Conservation (phyloP, 1,140 invertebrate species). For the Tetragnatha versicolor region DNA sequence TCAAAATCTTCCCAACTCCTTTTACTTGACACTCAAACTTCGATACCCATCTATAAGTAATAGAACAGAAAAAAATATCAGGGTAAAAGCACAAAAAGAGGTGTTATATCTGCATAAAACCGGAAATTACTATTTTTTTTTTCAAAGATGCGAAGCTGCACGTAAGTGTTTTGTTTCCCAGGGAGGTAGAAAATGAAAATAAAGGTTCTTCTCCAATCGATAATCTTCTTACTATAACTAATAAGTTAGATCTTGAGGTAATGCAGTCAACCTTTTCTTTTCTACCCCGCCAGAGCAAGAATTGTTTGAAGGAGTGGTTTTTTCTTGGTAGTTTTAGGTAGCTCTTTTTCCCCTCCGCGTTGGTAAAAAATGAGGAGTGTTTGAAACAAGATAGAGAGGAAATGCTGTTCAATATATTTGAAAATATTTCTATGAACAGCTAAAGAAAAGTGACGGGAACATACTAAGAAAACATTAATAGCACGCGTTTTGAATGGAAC, state of each 20-base stretch:
- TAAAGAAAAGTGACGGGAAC: too few relatives aligned
- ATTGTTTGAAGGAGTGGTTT: too few relatives aligned
- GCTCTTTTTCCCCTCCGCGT: too few relatives aligned
- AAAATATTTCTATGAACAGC: too few relatives aligned
- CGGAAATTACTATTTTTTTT: slow-evolving; percentile 44
- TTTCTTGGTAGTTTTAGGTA: too few relatives aligned
- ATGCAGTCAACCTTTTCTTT: too few relatives aligned
- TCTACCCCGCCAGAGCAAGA: too few relatives aligned
- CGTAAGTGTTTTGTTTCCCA: slow-evolving; percentile 31
- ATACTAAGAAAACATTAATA: too few relatives aligned
- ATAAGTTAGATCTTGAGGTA: slow-evolving; percentile 42
- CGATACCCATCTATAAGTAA: slow-evolving; percentile 12
- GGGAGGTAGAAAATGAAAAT: slow-evolving; percentile 24
- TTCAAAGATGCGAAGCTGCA: not conserved
- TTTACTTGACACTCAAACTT: not conserved
- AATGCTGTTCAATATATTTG: too few relatives aligned
- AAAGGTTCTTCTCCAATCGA: slow-evolving; percentile 31
- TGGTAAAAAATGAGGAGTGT: too few relatives aligned
- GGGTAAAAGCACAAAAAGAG: not conserved
- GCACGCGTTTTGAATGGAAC: too few relatives aligned
- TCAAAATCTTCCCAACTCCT: not conserved
- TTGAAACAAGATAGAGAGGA: too few relatives aligned
- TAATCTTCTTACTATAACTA: slow-evolving; percentile 23
- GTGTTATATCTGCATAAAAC: slow-evolving; percentile 20
- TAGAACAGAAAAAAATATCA: not conserved